Conservation (phyloP, 2,888 invertebrate genomes). For the Drosophila sordidula region DNA sequence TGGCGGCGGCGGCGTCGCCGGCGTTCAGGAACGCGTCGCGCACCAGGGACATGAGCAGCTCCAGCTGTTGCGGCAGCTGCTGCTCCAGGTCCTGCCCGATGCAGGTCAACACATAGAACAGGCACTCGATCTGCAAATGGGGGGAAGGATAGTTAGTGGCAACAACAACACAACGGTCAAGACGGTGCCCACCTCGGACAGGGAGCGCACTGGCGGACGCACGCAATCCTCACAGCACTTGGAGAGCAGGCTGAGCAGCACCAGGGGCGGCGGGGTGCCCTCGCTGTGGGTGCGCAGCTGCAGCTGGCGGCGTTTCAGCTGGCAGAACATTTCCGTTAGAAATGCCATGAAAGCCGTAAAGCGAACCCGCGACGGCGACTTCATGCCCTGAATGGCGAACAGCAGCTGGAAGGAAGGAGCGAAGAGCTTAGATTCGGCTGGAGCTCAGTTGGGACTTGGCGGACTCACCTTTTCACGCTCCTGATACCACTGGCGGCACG, state of each 20-base stretch:
- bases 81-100: slow-evolving; percentile 94
- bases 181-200: slow-evolving; percentile 89
- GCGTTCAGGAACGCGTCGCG: slow-evolving; percentile 94
- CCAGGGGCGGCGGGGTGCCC: slow-evolving; percentile 89
- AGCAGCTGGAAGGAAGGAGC: slow-evolving; percentile 70
- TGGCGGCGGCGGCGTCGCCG: slow-evolving; percentile 89
- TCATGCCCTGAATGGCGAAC: slow-evolving; percentile 85
- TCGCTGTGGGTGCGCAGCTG: slow-evolving; percentile 86
- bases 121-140: slow-evolving; percentile 92
- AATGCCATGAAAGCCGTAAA: slow-evolving; percentile 95
- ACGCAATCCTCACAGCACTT: slow-evolving; percentile 96
- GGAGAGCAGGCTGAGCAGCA: slow-evolving; percentile 92
- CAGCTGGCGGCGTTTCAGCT: slow-evolving; percentile 90
- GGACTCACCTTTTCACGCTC: slow-evolving; percentile 89
- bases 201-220: slow-evolving; percentile 91
- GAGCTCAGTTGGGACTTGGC: neutral
- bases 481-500: slow-evolving; percentile 95
- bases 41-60: slow-evolving; percentile 91
- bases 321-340: slow-evolving; percentile 95
- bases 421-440: neutral
- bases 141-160: no score
- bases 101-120: slow-evolving; percentile 95
- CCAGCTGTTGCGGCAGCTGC: slow-evolving; percentile 92
- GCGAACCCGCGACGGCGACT: slow-evolving; percentile 88
- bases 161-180: no score